Conservation (phyloP, 2,113 vertebrate species). For the Coracopsis vasa region DNA sequence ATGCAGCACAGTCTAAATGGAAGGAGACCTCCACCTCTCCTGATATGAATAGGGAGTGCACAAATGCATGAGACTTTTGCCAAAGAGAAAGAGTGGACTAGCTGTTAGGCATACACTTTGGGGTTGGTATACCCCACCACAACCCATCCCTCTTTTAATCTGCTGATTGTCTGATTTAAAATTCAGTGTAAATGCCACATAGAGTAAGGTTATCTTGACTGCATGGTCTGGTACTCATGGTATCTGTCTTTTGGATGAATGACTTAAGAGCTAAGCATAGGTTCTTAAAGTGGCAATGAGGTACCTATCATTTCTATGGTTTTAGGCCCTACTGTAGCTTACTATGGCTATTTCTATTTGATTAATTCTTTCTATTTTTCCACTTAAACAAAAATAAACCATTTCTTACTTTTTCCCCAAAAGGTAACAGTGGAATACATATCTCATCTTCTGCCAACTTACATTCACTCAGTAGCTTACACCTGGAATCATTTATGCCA, state of each 20-base stretch:
- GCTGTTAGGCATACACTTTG: neutral
- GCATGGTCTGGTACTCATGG: neutral
- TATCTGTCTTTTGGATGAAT: neutral
- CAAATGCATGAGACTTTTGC: neutral
- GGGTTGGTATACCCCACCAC: neutral
- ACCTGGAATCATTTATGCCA: neutral
- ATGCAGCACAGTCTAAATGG: neutral
- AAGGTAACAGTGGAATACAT: neutral
- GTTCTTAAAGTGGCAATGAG: neutral
- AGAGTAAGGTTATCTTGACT: neutral
- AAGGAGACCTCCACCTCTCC: neutral
- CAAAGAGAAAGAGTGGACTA: neutral
- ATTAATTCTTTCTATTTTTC: neutral
- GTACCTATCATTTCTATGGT: rapidly evolving
- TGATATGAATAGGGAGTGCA: neutral
- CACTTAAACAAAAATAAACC: neutral
- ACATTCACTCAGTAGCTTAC: neutral
- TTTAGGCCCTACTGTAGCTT: neutral
- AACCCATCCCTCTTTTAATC: neutral
- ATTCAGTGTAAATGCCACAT: neutral
- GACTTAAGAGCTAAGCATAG: neutral
- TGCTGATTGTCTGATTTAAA: neutral
- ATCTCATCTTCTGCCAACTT: neutral
- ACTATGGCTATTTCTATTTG: neutral
- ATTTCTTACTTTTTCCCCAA: neutral